Conservation (phyloP, 2,113 vertebrate genomes). For the Suncus etruscus region DNA sequence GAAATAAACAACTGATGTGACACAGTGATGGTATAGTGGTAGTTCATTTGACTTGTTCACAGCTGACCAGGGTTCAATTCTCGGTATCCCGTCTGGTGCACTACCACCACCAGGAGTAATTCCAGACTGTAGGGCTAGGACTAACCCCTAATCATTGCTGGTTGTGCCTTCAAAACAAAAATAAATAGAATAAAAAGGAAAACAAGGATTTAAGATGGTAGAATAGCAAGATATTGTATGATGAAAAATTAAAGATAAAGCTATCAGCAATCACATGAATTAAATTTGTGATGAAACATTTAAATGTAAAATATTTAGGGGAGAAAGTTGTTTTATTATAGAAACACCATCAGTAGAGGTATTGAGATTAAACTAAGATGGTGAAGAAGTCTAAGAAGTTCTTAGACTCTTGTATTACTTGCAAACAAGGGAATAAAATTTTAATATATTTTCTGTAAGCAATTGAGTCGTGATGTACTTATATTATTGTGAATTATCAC, state of each 20-base stretch:
- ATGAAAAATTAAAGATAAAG: not conserved
- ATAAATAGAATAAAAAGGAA: not conserved
- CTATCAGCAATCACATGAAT: not conserved
- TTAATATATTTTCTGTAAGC: constrained; percentile 28
- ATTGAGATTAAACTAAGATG: not conserved
- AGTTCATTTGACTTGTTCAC: too few species aligned
- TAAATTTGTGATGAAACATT: constrained; percentile 11
- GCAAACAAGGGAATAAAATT: not conserved
- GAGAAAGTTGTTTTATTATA: too few species aligned
- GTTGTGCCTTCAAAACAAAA: too few species aligned
- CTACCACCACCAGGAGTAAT: too few species aligned
- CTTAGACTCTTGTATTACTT: not conserved
- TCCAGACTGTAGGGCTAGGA: too few species aligned
- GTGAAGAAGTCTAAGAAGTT: not conserved
- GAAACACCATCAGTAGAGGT: not conserved
- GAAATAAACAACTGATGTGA: not conserved
- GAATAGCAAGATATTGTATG: not conserved
- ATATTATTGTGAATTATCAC: constrained; percentile 40
- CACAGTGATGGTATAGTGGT: too few species aligned
- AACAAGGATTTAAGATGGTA: not conserved
- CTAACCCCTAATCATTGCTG: too few species aligned
- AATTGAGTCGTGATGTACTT: not conserved
- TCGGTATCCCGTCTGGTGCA: too few species aligned
- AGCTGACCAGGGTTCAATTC: too few species aligned
- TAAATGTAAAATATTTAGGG: not conserved